phyloP scores from a whole-genome alignment of 1,140 invertebrate species.

The Lasaia peninsularis region DNA sequence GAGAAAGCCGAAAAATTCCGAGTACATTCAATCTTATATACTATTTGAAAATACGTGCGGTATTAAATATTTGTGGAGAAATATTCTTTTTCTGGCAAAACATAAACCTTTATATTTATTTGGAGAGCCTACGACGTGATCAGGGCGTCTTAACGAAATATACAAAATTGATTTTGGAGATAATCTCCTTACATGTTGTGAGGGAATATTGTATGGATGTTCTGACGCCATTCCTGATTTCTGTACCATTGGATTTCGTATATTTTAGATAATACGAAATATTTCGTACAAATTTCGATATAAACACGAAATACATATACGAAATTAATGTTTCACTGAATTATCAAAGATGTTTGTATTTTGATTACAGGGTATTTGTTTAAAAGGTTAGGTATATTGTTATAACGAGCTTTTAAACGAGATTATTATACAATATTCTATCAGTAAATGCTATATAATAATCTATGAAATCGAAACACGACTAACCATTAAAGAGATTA shows the following conservation, averaged over 20 bases:
- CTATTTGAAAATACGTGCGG: no score
- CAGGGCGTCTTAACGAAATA: conserved; percentile 6
- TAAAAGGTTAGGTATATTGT: no score
- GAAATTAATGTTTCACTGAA: not conserved
- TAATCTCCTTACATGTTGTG: conserved; percentile 6
- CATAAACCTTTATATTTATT: conserved; percentile 2
- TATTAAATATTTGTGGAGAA: not conserved
- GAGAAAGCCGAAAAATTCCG: not conserved
- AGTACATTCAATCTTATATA: no score
- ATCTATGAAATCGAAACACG: no score
- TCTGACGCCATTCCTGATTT: not conserved
- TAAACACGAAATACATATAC: not conserved
- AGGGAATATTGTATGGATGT: conserved; percentile 1
- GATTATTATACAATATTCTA: no score
- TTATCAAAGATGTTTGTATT: no score
- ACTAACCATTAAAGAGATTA: no score
- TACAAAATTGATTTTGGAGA: conserved; percentile 10
- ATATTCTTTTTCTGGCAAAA: conserved; percentile 1
- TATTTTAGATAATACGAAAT: not conserved
- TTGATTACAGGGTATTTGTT: no score
- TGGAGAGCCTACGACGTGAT: conserved; percentile 5
- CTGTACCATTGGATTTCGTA: not conserved
- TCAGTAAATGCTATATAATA: no score
- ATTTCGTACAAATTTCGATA: not conserved
- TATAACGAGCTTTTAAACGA: no score